A percentile compares a stretch with the other conserved stretches of the same genome.
Evolutionary conservation across 2,888 invertebrate genomes (phyloP).

Genomic region (Orchestes rusci): DNA sequence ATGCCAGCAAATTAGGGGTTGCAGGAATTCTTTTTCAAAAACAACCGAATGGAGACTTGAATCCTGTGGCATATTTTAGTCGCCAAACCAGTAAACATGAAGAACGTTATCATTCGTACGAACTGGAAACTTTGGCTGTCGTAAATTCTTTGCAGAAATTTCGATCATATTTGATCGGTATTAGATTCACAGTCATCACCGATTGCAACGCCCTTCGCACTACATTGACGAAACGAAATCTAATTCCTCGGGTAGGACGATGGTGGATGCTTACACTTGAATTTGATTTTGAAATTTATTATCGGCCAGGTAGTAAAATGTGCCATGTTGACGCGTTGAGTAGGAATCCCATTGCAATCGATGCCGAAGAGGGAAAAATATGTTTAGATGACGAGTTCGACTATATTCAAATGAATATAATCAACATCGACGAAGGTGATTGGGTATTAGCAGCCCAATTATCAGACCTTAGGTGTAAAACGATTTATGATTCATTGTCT

Average conservation of each 20-base stretch:
- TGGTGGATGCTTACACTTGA: conserved; percentile 33
- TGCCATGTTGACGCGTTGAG: conserved; percentile 31
- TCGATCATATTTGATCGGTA: not conserved
- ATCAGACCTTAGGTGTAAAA: not conserved
- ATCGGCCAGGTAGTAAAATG: too few species aligned
- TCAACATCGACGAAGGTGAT: not conserved
- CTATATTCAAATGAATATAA: not conserved
- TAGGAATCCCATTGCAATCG: not conserved
- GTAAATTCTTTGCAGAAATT: conserved; percentile 19
- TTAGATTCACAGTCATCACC: conserved; percentile 22
- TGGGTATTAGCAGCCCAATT: not conserved
- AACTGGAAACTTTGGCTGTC: conserved; percentile 19
- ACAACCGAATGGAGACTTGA: conserved; percentile 1
- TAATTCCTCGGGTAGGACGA: conserved; percentile 31
- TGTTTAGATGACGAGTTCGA: not conserved
- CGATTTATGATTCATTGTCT: not conserved
- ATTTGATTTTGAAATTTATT: too few species aligned
- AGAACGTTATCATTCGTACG: conserved; percentile 9
- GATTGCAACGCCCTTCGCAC: conserved; percentile 28
- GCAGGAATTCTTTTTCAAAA: not conserved
- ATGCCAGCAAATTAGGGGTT: conserved; percentile 4
- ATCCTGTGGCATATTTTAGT: not conserved
- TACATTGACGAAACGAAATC: conserved; percentile 23
- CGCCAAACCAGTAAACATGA: not conserved
- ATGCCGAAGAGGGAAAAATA: not conserved